These are phyloP conservation scores for Malthinus seriepunctatus DNA, from an alignment of 2,888 invertebrate genomes.

Conservation along the genomic window DNA sequence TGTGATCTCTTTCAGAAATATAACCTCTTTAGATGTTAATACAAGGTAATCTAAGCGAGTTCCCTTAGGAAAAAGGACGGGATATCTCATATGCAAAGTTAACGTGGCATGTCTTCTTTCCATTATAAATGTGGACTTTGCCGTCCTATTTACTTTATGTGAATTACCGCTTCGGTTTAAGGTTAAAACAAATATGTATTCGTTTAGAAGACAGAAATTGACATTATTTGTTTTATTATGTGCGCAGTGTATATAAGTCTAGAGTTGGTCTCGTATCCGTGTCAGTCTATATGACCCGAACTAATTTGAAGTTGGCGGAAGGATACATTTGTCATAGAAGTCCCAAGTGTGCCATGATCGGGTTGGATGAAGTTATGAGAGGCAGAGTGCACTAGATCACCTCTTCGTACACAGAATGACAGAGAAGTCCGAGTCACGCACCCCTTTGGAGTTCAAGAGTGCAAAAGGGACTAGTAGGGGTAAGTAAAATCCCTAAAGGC, in stretches of 20 bases:
- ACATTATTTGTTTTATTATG: conserved; percentile 52
- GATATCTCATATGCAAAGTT: conserved; percentile 18
- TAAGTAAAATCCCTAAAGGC: conserved; percentile 36
- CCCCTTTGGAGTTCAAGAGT: conserved; percentile 27
- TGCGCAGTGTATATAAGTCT: conserved; percentile 47
- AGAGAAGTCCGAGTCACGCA: conserved; percentile 43
- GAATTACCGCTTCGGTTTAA: conserved; percentile 33
- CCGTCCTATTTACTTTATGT: conserved; percentile 29
- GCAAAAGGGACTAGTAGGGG: conserved; percentile 36
- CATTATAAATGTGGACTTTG: conserved; percentile 27
- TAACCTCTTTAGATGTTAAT: too few species aligned
- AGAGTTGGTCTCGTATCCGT: conserved; percentile 34
- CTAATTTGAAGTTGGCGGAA: conserved; percentile 59
- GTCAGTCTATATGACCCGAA: conserved; percentile 51
- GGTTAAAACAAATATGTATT: conserved; percentile 34
- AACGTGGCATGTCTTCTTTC: conserved; percentile 24
- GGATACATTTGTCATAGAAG: conserved; percentile 57
- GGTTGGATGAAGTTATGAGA: conserved; percentile 58
- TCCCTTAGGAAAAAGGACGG: conserved; percentile 1
- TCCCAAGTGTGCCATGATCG: conserved; percentile 57
- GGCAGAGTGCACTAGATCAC: conserved; percentile 57
- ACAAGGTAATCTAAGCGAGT: not conserved
- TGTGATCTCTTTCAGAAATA: too few species aligned
- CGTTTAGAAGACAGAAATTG: conserved; percentile 43
- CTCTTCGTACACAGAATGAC: conserved; percentile 41